Evolutionary conservation across 92 coral and sea anemone genomes (phyloP), one percentile per base, ranked within the genome.

Genomic region (Siderastrea radians): DNA sequence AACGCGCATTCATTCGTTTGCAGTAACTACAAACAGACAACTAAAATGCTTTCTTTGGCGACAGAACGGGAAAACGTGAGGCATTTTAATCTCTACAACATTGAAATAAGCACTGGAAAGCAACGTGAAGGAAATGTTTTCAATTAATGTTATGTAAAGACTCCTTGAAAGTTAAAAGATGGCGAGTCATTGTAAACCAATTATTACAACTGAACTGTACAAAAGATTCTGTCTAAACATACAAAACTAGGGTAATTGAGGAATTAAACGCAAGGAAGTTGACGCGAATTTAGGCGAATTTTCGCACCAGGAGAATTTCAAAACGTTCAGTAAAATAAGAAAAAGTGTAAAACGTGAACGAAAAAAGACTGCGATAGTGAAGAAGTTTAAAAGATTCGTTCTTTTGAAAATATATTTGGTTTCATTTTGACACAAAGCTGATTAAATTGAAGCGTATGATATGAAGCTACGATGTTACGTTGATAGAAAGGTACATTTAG

Each of bases 141-240:
- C 71, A 84, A 84, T 84, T 74, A 84, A 84, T 73, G 62, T 84
- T 84, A 64, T 57, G 87, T 73, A 84, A 83, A 83, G 87, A 84
- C 87, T 74, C 53, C 87, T 84, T 64, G 87, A 84, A 84, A 84
- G 70, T 84, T 71, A 58, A 84, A 84, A 74, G 72, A 84, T 46
- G 87, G 87, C 63, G 73, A 52, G 49, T 73, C 80, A 84, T 84
- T 84, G 87, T 84, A 74, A 84, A 84, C 64, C 81, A 84, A 84
- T 84, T 84, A 84, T 74, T 84, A 74, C 87, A 84, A 61, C 87
- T 61, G 78, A 44, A 72, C 11, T 73, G 87, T 84, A 84, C 87
- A 84, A 84, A 84, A 62, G 72, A 43, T 47, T 46, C 80, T 84
- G 87, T 84, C 87, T 73, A 73, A 84, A 84, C 87, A 84, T 63